Conservation (phyloP, 1,140 invertebrate genomes). For the Onthophagus taurus region DNA sequence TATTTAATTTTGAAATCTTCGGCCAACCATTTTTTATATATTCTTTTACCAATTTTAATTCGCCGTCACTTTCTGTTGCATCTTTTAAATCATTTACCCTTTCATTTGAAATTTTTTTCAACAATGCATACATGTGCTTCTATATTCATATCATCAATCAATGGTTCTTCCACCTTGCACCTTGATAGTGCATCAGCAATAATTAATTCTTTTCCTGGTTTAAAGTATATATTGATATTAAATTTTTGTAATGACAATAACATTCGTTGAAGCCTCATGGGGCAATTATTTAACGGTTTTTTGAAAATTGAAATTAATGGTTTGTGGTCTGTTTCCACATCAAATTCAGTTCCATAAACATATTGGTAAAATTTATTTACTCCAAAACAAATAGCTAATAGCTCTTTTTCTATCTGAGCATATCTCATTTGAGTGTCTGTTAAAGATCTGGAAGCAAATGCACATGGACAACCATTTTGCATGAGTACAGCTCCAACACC, state of each 20-base stretch:
- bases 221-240: conserved; percentile 22
- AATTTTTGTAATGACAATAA: conserved; percentile 23
- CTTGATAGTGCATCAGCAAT: conserved; percentile 32
- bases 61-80: too few species aligned
- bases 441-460: conserved; percentile 26
- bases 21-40: too few species aligned
- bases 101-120: too few species aligned
- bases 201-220: conserved; percentile 26
- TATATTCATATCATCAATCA: too few species aligned
- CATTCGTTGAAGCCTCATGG: conserved; percentile 24
- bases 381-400: conserved; percentile 29
- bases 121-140: too few species aligned
- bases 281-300: conserved; percentile 21
- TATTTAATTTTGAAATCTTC: too few species aligned
- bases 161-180: too few species aligned
- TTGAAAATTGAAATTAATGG: conserved; percentile 30
- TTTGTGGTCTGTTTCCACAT: conserved; percentile 41
- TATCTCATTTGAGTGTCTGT: conserved; percentile 13
- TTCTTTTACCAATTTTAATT: too few species aligned
- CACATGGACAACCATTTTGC: conserved; percentile 30
- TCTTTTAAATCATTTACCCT: too few species aligned
- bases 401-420: conserved; percentile 37
- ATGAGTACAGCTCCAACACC: conserved; percentile 26
- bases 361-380: conserved; percentile 33
- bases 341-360: conserved; percentile 34